Conservation (phyloP, 2,888 invertebrate genomes). For the Pseudanteris insignis region DNA sequence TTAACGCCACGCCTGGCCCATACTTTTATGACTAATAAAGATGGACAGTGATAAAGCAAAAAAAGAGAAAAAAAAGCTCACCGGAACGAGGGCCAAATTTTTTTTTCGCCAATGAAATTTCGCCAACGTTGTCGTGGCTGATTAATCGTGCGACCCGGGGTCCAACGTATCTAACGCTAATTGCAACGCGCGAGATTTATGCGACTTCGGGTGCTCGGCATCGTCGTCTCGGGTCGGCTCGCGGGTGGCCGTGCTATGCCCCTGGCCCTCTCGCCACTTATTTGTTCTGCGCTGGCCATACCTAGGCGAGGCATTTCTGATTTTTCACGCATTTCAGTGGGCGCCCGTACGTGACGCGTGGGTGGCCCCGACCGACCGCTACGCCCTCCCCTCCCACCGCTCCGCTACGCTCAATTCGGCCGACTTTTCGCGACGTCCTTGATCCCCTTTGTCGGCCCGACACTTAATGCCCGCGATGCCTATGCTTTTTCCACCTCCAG, state of each 20-base stretch:
- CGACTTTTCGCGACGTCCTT: constrained; percentile 38
- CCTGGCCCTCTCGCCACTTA: constrained; percentile 47
- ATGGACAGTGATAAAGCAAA: constrained; percentile 35
- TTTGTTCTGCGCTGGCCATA: constrained; percentile 49
- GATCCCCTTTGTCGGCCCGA: neutral
- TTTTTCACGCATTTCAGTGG: constrained; percentile 59
- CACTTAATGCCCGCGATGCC: too few species aligned
- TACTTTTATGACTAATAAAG: constrained; percentile 39
- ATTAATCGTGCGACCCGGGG: too few species aligned
- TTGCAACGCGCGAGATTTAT: constrained; percentile 51
- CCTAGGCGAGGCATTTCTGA: constrained; percentile 56
- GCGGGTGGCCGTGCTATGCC: constrained; percentile 46
- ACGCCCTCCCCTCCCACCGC: constrained; percentile 19
- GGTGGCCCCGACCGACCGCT: constrained; percentile 32
- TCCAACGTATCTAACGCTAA: constrained; percentile 49
- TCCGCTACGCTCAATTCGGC: constrained; percentile 12
- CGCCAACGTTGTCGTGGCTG: too few species aligned
- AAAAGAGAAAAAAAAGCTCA: too few species aligned
- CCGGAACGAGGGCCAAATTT: too few species aligned
- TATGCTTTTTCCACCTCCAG: too few species aligned
- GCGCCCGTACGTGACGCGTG: constrained; percentile 27
- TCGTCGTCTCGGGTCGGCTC: constrained; percentile 39
- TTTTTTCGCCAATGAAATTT: too few species aligned
- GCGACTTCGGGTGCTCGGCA: constrained; percentile 42
- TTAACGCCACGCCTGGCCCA: constrained; percentile 19